Conservation (phyloP, 2,888 invertebrate species). For the Diabrotica balteata region DNA sequence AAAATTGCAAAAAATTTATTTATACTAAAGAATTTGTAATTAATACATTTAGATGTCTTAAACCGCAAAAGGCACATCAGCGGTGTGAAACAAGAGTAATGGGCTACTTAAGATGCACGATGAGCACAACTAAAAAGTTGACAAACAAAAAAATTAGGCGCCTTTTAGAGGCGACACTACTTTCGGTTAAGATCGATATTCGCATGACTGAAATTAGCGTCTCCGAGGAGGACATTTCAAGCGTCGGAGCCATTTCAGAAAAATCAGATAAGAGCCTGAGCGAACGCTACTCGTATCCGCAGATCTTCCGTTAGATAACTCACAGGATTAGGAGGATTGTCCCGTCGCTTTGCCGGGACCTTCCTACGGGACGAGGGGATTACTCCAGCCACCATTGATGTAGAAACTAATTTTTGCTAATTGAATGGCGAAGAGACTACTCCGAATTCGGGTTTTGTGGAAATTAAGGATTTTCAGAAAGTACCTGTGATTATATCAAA, state of each 20-base stretch:
- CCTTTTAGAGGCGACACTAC: neutral
- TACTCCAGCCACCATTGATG: conserved; percentile 25
- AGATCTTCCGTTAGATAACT: conserved; percentile 38
- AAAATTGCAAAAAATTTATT: no score
- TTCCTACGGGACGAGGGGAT: conserved; percentile 20
- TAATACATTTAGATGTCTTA: no score
- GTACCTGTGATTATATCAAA: neutral
- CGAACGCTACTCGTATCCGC: conserved; percentile 29
- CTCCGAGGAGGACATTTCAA: conserved; percentile 26
- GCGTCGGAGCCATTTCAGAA: conserved; percentile 31
- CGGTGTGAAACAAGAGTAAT: conserved; percentile 8
- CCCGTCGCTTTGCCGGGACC: conserved; percentile 24
- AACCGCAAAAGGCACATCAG: no score
- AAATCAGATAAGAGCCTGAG: conserved; percentile 35
- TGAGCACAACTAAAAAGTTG: conserved; percentile 8
- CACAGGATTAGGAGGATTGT: conserved; percentile 33
- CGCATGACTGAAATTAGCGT: conserved; percentile 19
- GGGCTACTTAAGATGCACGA: conserved; percentile 12
- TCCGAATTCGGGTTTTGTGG: conserved; percentile 9
- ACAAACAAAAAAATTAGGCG: conserved; percentile 21
- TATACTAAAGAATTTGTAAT: no score
- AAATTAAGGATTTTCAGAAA: conserved; percentile 12
- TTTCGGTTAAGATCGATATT: conserved; percentile 14
- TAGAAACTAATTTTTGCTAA: conserved; percentile 33
- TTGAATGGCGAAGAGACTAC: conserved; percentile 26